Evolutionary conservation across 2,797 vertebrate species (phyloP), one percentile per base, ranked within the genome.

Genomic region (Chlorospingus flavigularis): DNA sequence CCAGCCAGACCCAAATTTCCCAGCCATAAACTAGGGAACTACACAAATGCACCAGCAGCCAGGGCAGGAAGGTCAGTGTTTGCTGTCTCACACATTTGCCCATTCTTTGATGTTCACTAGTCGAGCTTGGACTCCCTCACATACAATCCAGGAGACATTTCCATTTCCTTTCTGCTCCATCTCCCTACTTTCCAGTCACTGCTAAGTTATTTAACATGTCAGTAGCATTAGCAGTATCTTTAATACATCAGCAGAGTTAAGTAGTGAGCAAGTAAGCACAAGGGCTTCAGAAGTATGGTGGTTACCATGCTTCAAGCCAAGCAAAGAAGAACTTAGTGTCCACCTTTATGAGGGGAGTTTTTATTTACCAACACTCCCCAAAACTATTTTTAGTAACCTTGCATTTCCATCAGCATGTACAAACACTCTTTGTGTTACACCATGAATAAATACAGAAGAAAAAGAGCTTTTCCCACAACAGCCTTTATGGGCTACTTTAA

Each of bases 381-480:
- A 17, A 89, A 55, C 37, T 72, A 23, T 19, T 77, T 71, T 78
- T 43, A 60, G 65, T 53, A 86, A 83, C 60, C 57, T 10, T 30
- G 43, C 40, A 54, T 72, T 72, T 72, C 31, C 55, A 81, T 17
- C 33, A 61, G 48, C 63, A 75, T 1, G 11, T 86, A 68, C 55
- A 85, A 90, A 62, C 58, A 58, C 55, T 45, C 43, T 43, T 81
- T 35, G 68, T 88, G 15, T 93, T 63, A 86, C 4, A 85, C 14
- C 35, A 71, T 10, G 40, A 79, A 83, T 33, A 94, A 91, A 83
- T 39, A 89, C 68, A 20, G 94, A 95, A 94, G 79, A 91, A 80
- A 86, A 85, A 75, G 68, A 93, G 88, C 77, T 94, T 90, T 86
- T 95, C 92, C 81, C 88, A 87, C 77, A 94, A 95, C 87, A 94